These are phyloP conservation scores for Odontocerum albicorne DNA, from an alignment of 2,888 invertebrate genomes.

Conservation along the genomic window DNA sequence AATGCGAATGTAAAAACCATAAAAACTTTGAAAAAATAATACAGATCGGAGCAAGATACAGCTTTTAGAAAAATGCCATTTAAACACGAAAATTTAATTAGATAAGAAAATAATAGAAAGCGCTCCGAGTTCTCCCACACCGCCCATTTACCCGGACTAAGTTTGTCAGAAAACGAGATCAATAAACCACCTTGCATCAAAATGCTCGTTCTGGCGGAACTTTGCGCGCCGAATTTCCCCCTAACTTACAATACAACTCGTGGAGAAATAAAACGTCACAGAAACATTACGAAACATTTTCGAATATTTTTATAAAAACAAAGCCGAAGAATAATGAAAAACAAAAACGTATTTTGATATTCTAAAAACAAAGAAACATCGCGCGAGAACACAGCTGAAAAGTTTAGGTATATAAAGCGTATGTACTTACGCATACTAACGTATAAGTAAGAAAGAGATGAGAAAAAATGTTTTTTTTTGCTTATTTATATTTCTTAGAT, in stretches of 20 bases:
- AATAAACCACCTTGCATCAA: constrained; percentile 36
- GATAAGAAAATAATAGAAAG: constrained; percentile 4
- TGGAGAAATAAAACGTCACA: constrained; percentile 1
- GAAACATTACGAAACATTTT: too few species aligned
- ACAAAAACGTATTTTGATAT: constrained; percentile 3
- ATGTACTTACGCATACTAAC: background rate
- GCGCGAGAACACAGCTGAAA: constrained; percentile 1
- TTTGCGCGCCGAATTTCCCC: constrained; percentile 23
- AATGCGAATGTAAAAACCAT: too few species aligned
- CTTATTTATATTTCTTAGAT: too few species aligned
- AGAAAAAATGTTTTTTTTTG: too few species aligned
- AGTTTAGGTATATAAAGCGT: constrained; percentile 3
- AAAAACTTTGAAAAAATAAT: too few species aligned
- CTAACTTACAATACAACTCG: background rate
- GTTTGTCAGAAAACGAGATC: constrained; percentile 27
- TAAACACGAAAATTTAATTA: too few species aligned
- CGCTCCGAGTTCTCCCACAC: constrained; percentile 6
- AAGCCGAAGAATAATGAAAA: too few species aligned
- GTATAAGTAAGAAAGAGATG: too few species aligned
- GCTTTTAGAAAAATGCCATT: too few species aligned
- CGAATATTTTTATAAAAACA: too few species aligned
- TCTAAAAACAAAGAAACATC: constrained; percentile 14
- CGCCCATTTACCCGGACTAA: constrained; percentile 27
- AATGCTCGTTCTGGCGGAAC: constrained; percentile 24
- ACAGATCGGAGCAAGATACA: too few species aligned